A percentile compares a stretch with the other conserved stretches of the same genome.
Evolutionary conservation across 2,888 invertebrate species (phyloP).

Genomic region (Amblyjoppa proteus): DNA sequence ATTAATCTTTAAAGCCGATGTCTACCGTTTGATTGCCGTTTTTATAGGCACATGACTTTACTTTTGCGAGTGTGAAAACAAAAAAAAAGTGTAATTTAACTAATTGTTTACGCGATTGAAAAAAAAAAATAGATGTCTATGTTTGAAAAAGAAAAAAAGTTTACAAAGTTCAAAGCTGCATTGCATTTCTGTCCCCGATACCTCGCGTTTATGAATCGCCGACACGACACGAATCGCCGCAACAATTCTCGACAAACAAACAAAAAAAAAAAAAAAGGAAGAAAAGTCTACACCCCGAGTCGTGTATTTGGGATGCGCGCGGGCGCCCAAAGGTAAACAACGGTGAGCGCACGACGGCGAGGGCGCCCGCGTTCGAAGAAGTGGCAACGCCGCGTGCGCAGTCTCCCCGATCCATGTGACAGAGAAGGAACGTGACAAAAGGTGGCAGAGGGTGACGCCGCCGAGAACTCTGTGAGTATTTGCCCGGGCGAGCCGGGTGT

Average conservation of each 20-base stretch:
- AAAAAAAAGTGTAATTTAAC: slow-evolving; percentile 48
- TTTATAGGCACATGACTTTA: slow-evolving; percentile 30
- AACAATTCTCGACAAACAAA: slow-evolving; percentile 7
- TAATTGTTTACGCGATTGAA: slow-evolving; percentile 54
- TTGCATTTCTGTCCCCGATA: not conserved
- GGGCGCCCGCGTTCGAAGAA: slow-evolving; percentile 59
- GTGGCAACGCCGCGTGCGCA: slow-evolving; percentile 78
- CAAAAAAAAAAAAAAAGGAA: slow-evolving; percentile 16
- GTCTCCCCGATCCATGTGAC: slow-evolving; percentile 82
- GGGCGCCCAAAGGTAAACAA: slow-evolving; percentile 74
- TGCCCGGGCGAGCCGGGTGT: slow-evolving; percentile 83
- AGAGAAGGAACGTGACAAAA: slow-evolving; percentile 84
- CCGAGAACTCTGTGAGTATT: slow-evolving; percentile 81
- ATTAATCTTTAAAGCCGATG: slow-evolving; percentile 4
- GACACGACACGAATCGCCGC: not conserved
- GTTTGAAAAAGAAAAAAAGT: slow-evolving; percentile 6
- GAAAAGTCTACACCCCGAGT: slow-evolving; percentile 22
- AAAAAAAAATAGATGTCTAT: not conserved
- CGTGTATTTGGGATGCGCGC: slow-evolving; percentile 72
- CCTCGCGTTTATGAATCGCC: not conserved
- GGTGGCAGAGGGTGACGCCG: slow-evolving; percentile 84
- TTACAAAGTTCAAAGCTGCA: not conserved
- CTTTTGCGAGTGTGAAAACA: slow-evolving; percentile 48
- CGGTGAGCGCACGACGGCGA: slow-evolving; percentile 2
- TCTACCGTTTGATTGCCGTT: slow-evolving; percentile 24